These are phyloP conservation scores for Ceraclea dissimilis DNA, from an alignment of 2,888 invertebrate genomes.

Conservation along the genomic window DNA sequence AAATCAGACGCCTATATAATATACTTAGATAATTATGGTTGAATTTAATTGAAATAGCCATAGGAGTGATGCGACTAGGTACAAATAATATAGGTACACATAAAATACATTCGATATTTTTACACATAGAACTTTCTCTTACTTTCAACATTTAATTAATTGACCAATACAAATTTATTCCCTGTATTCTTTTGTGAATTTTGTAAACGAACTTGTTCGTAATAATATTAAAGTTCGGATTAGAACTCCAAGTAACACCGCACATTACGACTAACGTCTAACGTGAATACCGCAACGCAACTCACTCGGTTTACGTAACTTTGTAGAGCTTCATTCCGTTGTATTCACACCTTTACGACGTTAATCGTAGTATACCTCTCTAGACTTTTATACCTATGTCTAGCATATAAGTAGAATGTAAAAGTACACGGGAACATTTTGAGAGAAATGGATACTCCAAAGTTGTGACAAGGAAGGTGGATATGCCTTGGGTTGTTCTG, in stretches of 20 bases:
- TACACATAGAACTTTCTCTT: too few species aligned
- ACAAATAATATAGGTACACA: too few species aligned
- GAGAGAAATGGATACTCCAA: conserved; percentile 17
- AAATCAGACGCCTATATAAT: too few species aligned
- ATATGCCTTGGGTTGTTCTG: conserved; percentile 1
- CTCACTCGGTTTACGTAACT: not conserved
- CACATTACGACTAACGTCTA: not conserved
- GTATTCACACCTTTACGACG: not conserved
- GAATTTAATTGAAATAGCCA: too few species aligned
- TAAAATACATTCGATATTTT: too few species aligned
- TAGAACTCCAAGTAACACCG: not conserved
- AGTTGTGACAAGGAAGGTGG: conserved; percentile 6
- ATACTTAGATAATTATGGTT: too few species aligned
- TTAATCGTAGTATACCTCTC: not conserved
- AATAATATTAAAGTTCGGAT: too few species aligned
- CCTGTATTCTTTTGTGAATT: too few species aligned
- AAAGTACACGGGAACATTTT: conserved; percentile 3
- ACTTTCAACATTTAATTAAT: too few species aligned
- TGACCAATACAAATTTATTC: too few species aligned
- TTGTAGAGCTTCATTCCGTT: not conserved
- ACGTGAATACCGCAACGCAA: not conserved
- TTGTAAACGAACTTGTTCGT: too few species aligned
- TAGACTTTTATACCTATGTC: not conserved
- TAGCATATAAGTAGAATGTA: not conserved
- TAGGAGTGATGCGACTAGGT: too few species aligned